phyloP scores from a whole-genome alignment of 2,888 invertebrate species.

The Amblyjoppa proteus region DNA sequence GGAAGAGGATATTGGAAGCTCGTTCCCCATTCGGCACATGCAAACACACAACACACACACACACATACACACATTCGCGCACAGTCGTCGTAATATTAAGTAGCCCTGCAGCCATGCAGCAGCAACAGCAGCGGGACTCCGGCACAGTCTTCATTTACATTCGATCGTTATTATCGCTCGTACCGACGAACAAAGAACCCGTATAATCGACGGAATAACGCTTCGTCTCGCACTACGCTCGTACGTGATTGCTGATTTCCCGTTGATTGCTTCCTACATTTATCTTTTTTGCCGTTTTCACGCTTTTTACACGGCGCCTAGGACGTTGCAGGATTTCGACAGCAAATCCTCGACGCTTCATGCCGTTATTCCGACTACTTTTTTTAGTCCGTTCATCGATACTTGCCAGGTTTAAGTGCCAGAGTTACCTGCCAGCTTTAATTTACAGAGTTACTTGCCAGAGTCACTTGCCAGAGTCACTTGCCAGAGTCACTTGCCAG shows the following conservation, averaged over 20 bases:
- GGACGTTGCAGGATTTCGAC: not conserved
- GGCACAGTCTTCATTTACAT: constrained; percentile 41
- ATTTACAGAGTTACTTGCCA: no score
- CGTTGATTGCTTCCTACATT: not conserved
- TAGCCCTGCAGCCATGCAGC: constrained; percentile 23
- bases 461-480: no score
- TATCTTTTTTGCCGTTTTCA: not conserved
- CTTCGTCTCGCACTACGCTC: constrained; percentile 5
- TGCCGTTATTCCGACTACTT: not conserved
- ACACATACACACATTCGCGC: constrained; percentile 1
- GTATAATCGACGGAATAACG: constrained; percentile 36
- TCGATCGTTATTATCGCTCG: constrained; percentile 37
- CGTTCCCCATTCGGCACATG: constrained; percentile 26
- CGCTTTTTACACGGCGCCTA: not conserved
- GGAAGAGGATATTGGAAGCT: constrained; percentile 37
- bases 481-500: no score
- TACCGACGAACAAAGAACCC: constrained; percentile 42
- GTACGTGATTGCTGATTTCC: constrained; percentile 13
- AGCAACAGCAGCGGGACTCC: constrained; percentile 22
- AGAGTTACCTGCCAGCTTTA: no score
- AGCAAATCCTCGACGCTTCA: not conserved
- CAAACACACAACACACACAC: constrained; percentile 12
- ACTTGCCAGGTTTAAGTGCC: not conserved
- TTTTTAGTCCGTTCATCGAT: not conserved
- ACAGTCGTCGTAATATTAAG: constrained; percentile 37